Base-by-base conservation (phyloP, 2,113 vertebrate species). In the Triplophysa siluroides region DNA sequence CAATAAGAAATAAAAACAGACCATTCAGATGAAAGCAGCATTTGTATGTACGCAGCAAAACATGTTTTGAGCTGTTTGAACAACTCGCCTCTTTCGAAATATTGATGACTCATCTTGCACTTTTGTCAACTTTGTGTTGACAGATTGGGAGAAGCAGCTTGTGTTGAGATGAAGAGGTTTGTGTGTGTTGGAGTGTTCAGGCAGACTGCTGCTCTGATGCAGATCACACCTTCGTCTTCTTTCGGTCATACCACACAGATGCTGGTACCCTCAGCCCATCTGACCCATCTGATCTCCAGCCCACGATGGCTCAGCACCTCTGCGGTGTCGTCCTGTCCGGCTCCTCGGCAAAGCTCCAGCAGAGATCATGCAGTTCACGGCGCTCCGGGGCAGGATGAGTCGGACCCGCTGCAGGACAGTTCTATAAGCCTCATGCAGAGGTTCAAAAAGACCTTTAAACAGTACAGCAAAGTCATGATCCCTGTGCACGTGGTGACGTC, bases 391-490 rank as follows among this genome's bases (percentile, higher is more conserved):
- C 84, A 79, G 63, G 69, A 76, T 78, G 95, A 98, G 29, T 33
- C 88, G 5, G 98, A 99, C 89, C 97, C 97, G 1, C 91, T 99
- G 82, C 95, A 98, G 88, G 97, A 99, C 86, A 95, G 92, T 80
- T 97, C 97, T 80, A 96, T 95, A 54, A 92, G 95, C 64, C 93
- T 99, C 0, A 90, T 92, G 78, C 96, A 97, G 84, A 94, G 98
- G 84, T 99, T 99, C 88, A 98, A 98, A 91, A 97, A 83, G 80
- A 97, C 95, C 71, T 96, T 99, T 86, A 98, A 96, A 86, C 97
- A 99, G 75, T 98, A 99, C 50, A 96, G 97, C 76, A 99, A 98
- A 91, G 98, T 99, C 81, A 88, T 99, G 94, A 96, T 99, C 86
- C 96, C 97, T 1, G 93, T 99, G 12, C 97, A 99, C 83, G 91